Base-by-base conservation (phyloP, 2,113 vertebrate genomes). In the Daphoenositta chrysoptera region DNA sequence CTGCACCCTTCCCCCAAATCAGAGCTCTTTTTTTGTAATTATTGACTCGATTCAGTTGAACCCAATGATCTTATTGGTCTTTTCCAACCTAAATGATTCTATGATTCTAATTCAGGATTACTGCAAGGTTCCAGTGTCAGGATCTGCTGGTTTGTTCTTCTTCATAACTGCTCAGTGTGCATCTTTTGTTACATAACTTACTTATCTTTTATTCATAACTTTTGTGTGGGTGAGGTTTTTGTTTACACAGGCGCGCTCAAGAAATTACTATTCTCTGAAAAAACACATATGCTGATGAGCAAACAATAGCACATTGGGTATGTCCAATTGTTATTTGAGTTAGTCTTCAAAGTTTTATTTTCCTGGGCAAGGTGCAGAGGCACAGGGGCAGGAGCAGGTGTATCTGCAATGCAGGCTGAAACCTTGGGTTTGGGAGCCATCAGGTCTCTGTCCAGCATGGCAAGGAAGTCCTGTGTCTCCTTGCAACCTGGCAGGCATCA, bases 401-500 rank as follows among this genome's bases (percentile, higher is more conserved):
- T 50, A 24, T 56, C 37, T 78, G 33, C 20, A 70, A 28, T 10
- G n/a, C 63, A 33, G 56, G 60, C 37, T 51, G 50, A 76, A 76
- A 47, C 35, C 37, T 57, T 71, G 56, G 30, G 14, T 75, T 60
- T 70, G 51, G 37, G 57, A 91, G 13, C 39, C 69, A 42, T 24
- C 13, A n/a, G 53, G 19, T 48, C 19, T 65, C 47, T 50, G n/a
- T 68, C 35, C 48, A 64, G 28, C 16, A 19, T 3, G 30, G 24
- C 0, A 0, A 83, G 50, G 54, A 69, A 79, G 13, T 22, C 18
- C 44, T 30, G 11, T 3, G 15, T 30, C 23, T 79, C 31, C 71
- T 65, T 40, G 35, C 35, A 19, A 14, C 19, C 40, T 1, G 1
- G 22, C 1, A 2, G 61, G 26, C 28, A 28, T 3, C 35, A 48